These are phyloP conservation scores for Clivina fossor DNA, from an alignment of 2,888 invertebrate species.

Conservation along the genomic window DNA sequence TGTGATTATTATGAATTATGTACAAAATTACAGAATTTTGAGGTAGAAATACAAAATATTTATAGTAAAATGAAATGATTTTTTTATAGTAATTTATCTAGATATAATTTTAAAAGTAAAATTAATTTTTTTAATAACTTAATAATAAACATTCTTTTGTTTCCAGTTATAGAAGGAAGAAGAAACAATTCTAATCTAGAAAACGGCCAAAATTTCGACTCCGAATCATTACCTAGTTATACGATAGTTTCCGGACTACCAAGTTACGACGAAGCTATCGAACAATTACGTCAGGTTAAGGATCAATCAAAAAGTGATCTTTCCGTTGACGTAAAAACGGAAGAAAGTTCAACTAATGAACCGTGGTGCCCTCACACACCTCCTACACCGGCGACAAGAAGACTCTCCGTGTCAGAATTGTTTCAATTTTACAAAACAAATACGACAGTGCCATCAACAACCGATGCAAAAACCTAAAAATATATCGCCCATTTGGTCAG, in stretches of 20 bases:
- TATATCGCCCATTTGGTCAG: conserved; percentile 1
- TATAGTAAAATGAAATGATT: no score
- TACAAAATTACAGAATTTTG: no score
- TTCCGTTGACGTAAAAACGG: conserved; percentile 29
- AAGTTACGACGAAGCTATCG: conserved; percentile 64
- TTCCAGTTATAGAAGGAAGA: conserved; percentile 54
- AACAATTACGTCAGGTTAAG: conserved; percentile 57
- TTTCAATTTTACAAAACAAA: conserved; percentile 47
- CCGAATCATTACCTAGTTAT: conserved; percentile 63
- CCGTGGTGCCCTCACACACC: conserved; percentile 45
- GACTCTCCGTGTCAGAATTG: conserved; percentile 50
- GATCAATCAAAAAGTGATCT: conserved; percentile 41
- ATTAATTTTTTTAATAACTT: not conserved
- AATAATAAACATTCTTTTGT: conserved; percentile 33
- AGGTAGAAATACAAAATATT: no score
- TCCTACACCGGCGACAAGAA: conserved; percentile 42
- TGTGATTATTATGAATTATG: no score
- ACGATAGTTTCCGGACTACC: conserved; percentile 67
- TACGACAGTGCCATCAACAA: conserved; percentile 11
- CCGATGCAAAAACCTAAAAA: conserved; percentile 14
- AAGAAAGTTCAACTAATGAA: conserved; percentile 34
- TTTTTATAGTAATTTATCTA: not conserved
- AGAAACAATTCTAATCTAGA: conserved; percentile 45
- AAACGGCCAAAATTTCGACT: conserved; percentile 46
- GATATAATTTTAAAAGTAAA: not conserved